Base-by-base conservation (phyloP, 2,113 vertebrate genomes). In the Psittacara wagleri region DNA sequence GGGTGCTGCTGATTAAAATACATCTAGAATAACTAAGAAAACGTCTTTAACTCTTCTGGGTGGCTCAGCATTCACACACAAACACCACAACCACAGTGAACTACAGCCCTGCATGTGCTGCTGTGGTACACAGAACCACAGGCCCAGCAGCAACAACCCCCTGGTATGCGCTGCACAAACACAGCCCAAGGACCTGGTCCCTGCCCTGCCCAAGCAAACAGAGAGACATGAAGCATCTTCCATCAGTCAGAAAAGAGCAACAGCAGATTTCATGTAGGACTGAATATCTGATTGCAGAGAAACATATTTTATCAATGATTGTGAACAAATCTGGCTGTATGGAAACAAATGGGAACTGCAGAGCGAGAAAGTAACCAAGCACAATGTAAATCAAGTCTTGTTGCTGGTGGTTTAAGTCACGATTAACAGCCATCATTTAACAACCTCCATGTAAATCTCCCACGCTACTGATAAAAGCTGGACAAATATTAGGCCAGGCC, bases 261-360 rank as follows among this genome's bases (percentile, higher is more conserved):
- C 66, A 62, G 66, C 86, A 83, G 55, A 92, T 91, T 86, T 89
- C 57, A 13, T 8, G 52, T 33, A 84, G 66, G 80, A 64, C 76
- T 64, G 73, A 54, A 3, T 51, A 67, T 68, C 37, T 83, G 62
- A 52, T 48, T 89, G 74, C 74, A 91, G 39, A 91, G 77, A 52
- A 96, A 84, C 77, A 79, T 64, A 61, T 82, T 95, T 95, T 91
- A 95, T 91, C 91, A 84, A 20, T 37, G 74, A 91, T 10, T 68
- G 77, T 75, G 93, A 95, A 89, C 62, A 96, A 94, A 92, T 91
- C 95, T 94, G 91, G 66, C 62, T 86, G 81, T 85, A 82, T 76
- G 91, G 95, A 95, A 96, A 95, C 91, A 96, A 95, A 90, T 24
- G 83, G 76, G 68, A 96, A 78, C 10, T 22, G 62, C 74, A 20